A percentile compares a stretch with the other conserved stretches of the same genome.
These are phyloP conservation scores for Neomonachus schauinslandi DNA, from an alignment of 2,113 vertebrate species.

Conservation along the genomic window DNA sequence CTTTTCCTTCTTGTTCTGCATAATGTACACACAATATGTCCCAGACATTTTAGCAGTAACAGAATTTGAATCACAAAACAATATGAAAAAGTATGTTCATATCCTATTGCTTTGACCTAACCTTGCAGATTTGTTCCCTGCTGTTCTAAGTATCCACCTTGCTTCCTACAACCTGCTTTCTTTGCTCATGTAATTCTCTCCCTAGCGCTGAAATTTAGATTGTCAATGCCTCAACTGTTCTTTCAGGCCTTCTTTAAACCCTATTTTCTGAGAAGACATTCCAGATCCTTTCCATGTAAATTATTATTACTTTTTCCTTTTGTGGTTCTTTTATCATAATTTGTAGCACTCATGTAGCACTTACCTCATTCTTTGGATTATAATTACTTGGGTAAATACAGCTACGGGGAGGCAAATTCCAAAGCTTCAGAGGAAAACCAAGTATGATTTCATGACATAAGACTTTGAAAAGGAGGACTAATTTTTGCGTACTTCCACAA, in stretches of 20 bases:
- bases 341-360: background rate
- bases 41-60: conserved; percentile 10
- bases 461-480: background rate
- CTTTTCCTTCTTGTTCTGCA: conserved; percentile 52
- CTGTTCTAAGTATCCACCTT: background rate
- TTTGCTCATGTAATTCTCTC: background rate
- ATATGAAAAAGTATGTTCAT: conserved; percentile 35
- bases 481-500: conserved; percentile 1
- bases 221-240: background rate
- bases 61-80: conserved; percentile 62
- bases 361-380: background rate
- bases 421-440: background rate
- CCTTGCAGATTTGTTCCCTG: background rate
- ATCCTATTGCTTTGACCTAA: conserved; percentile 29
- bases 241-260: background rate
- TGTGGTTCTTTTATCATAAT: background rate
- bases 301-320: background rate
- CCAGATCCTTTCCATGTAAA: background rate
- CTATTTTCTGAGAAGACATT: background rate
- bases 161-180: background rate
- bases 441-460: background rate
- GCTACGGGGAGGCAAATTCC: background rate
- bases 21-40: background rate
- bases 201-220: background rate
- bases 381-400: background rate